These are phyloP conservation scores for Tetramorium alpestre DNA, from an alignment of 1,140 invertebrate species.

Conservation along the genomic window DNA sequence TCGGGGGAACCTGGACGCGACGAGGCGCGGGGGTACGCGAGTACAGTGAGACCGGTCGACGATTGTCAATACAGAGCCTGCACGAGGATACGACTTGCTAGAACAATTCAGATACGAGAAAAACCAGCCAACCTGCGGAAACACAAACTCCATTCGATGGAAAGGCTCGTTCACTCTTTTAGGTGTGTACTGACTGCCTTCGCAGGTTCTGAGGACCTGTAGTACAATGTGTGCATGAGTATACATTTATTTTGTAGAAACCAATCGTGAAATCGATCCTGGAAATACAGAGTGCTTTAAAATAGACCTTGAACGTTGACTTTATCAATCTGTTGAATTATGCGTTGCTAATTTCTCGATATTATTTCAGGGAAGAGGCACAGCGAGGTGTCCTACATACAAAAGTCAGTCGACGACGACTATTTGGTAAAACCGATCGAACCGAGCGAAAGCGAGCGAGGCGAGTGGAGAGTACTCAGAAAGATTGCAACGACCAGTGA, in stretches of 20 bases:
- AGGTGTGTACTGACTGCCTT: not conserved
- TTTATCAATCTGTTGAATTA: not conserved
- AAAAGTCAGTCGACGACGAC: not conserved
- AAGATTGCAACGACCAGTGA: slow-evolving; percentile 42
- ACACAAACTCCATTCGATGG: not conserved
- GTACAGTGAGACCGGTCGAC: slow-evolving; percentile 56
- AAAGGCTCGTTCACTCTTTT: not conserved
- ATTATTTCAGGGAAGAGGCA: not conserved
- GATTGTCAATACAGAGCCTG: slow-evolving; percentile 52
- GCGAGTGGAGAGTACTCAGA: slow-evolving; percentile 32
- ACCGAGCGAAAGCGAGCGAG: slow-evolving; percentile 20
- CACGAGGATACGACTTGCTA: slow-evolving; percentile 40
- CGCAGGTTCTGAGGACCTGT: not conserved
- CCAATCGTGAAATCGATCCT: not conserved
- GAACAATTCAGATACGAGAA: slow-evolving; percentile 41
- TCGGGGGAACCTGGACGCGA: slow-evolving; percentile 13
- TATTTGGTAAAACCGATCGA: slow-evolving; percentile 27
- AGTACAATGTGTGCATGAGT: not conserved
- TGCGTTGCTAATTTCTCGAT: not conserved
- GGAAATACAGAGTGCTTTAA: not conserved
- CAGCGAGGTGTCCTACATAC: not conserved
- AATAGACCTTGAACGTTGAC: not conserved
- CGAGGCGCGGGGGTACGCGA: not conserved
- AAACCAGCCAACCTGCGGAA: slow-evolving; percentile 15
- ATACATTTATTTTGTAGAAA: not conserved